These are phyloP conservation scores for Acleris holmiana DNA, from an alignment of 2,888 invertebrate genomes.

Conservation along the genomic window DNA sequence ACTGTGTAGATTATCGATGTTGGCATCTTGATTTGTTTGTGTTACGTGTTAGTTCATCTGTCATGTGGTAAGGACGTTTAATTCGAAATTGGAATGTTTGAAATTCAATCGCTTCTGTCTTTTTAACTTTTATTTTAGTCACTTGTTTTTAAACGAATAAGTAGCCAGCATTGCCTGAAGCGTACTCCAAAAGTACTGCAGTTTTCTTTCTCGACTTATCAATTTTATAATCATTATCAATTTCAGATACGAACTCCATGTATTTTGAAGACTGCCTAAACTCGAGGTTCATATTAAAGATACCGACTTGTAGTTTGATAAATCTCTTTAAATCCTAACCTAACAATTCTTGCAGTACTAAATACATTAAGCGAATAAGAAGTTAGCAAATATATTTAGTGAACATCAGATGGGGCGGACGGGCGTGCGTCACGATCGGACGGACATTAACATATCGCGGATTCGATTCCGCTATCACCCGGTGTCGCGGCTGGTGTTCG, in stretches of 20 bases:
- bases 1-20: slow-evolving; percentile 64
- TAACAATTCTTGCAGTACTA: background rate
- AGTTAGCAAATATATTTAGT: slow-evolving; percentile 26
- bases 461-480: slow-evolving; percentile 71
- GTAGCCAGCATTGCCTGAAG: too few species aligned
- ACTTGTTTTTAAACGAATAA: too few species aligned
- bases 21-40: slow-evolving; percentile 69
- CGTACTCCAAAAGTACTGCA: too few species aligned
- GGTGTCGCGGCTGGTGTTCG: slow-evolving; percentile 42
- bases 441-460: slow-evolving; percentile 79
- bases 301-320: too few species aligned
- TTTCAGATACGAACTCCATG: background rate
- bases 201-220: background rate
- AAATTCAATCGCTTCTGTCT: slow-evolving; percentile 19
- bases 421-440: slow-evolving; percentile 83
- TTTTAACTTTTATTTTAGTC: background rate
- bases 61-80: slow-evolving; percentile 48
- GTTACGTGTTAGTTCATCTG: slow-evolving; percentile 65
- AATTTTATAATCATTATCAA: background rate
- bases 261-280: background rate
- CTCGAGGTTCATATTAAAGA: background rate
- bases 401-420: slow-evolving; percentile 67
- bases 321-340: too few species aligned
- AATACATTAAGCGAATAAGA: slow-evolving; percentile 21
- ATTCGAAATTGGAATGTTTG: slow-evolving; percentile 29